A percentile compares a stretch with the other conserved stretches of the same genome.
phyloP scores from a whole-genome alignment of 2,113 vertebrate species.

The Bagarius yarrelli region DNA sequence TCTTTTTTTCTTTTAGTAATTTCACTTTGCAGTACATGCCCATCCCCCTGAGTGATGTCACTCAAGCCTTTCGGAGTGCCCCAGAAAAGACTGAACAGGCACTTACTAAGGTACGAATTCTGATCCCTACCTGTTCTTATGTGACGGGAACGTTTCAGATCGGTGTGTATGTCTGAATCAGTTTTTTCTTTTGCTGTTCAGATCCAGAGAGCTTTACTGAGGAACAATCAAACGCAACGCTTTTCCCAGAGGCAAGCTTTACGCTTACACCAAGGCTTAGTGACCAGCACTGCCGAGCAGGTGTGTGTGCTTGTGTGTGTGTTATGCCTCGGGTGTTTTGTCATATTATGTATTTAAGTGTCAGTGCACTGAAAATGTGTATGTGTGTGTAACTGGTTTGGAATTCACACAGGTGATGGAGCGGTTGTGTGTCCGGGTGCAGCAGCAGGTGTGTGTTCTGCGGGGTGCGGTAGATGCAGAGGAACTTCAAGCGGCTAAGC shows the following conservation, averaged over 20 bases:
- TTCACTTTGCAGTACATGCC: slow-evolving; percentile 90
- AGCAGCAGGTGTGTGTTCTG: slow-evolving; percentile 82
- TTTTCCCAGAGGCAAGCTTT: slow-evolving; percentile 87
- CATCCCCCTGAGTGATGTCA: slow-evolving; percentile 84
- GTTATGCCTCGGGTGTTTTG: neutral
- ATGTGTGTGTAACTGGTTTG: neutral
- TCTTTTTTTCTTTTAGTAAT: slow-evolving; percentile 71
- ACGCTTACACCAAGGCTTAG: slow-evolving; percentile 87
- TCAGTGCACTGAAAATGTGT: neutral
- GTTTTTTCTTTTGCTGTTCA: slow-evolving; percentile 50
- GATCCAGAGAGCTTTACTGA: slow-evolving; percentile 87
- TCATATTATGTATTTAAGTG: neutral
- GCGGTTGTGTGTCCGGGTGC: slow-evolving; percentile 82
- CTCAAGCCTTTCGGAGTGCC: slow-evolving; percentile 81
- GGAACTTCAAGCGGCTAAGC: slow-evolving; percentile 80
- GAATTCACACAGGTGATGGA: slow-evolving; percentile 76
- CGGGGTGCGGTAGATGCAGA: slow-evolving; percentile 77
- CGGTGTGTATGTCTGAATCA: neutral
- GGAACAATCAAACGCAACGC: slow-evolving; percentile 87
- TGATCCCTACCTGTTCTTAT: neutral
- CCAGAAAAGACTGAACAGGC: slow-evolving; percentile 85
- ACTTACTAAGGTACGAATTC: slow-evolving; percentile 78
- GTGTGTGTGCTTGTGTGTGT: slow-evolving; percentile 55
- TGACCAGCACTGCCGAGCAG: slow-evolving; percentile 88
- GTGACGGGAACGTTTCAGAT: neutral